Evolutionary conservation across 2,888 invertebrate genomes (phyloP).

Genomic region (Syrphus vitripennis): DNA sequence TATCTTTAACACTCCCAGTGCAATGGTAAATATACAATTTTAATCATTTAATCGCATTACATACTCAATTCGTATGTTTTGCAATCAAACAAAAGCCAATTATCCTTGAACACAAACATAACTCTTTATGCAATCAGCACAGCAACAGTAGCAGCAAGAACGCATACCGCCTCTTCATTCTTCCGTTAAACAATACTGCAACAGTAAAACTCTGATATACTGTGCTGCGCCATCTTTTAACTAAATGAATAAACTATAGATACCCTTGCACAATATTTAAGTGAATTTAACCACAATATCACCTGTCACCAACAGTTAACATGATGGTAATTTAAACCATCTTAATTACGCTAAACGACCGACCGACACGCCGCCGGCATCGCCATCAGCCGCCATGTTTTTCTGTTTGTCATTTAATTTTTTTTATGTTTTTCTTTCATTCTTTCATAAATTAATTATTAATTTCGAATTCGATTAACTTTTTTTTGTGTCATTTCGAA

Average conservation of each 20-base stretch:
- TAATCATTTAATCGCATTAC: neutral
- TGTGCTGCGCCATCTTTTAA: neutral
- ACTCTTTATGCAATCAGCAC: neutral
- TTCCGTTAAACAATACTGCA: neutral
- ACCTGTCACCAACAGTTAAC: conserved; percentile 8
- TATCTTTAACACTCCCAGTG: neutral
- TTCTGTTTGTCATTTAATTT: neutral
- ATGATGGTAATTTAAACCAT: neutral
- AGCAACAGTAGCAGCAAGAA: neutral
- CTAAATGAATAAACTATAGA: neutral
- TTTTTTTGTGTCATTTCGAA: conserved; percentile 4
- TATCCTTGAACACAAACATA: neutral
- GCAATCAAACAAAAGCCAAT: neutral
- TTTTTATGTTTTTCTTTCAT: neutral
- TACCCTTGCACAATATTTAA: neutral
- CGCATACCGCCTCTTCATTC: neutral
- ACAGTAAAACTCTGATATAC: neutral
- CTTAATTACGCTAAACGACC: neutral
- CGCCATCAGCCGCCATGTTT: neutral
- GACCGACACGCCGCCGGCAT: neutral
- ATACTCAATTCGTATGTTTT: neutral
- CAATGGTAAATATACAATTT: neutral
- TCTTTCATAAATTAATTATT: conserved; percentile 7
- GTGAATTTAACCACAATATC: neutral
- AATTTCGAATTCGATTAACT: conserved; percentile 7